These are phyloP conservation scores for Zoanthus solanderi DNA, from an alignment of 92 coral and sea anemone species.

Conservation along the genomic window DNA sequence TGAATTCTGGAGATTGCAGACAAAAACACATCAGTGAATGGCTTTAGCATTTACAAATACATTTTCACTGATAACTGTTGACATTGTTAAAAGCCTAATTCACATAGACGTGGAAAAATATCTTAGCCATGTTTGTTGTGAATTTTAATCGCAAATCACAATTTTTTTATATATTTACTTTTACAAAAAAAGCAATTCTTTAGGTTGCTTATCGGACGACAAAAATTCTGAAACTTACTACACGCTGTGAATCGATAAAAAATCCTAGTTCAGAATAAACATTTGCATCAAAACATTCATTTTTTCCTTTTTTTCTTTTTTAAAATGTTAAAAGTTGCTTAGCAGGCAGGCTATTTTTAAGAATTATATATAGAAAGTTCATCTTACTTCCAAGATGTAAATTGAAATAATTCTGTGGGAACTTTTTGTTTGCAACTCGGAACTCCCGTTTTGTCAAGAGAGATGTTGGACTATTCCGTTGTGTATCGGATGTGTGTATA, in stretches of 20 bases:
- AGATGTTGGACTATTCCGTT: neutral
- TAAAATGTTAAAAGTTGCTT: slow-evolving; percentile 8
- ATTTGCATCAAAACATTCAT: slow-evolving; percentile 38
- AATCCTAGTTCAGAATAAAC: slow-evolving; percentile 30
- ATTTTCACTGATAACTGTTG: neutral
- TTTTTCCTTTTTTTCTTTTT: neutral
- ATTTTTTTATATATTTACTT: neutral
- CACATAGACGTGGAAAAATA: neutral
- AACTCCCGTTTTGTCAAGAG: neutral
- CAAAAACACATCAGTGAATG: slow-evolving; percentile 3
- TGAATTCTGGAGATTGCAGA: neutral
- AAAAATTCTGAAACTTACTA: slow-evolving; percentile 27
- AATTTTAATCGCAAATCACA: neutral
- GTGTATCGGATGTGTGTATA: neutral
- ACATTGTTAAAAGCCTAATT: slow-evolving; percentile 7
- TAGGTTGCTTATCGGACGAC: neutral
- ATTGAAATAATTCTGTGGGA: neutral
- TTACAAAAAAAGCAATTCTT: neutral
- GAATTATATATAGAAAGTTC: slow-evolving; percentile 3
- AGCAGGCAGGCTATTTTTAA: slow-evolving; percentile 3
- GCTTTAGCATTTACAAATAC: neutral
- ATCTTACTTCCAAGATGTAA: neutral
- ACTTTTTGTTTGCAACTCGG: too few species aligned
- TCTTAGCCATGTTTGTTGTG: neutral
- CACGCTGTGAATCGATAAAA: slow-evolving; percentile 24